Percentiles rank a stretch among this genome's conserved stretches.
Conservation (phyloP, 2,888 invertebrate species). For the Yponomeuta cagnagella region DNA sequence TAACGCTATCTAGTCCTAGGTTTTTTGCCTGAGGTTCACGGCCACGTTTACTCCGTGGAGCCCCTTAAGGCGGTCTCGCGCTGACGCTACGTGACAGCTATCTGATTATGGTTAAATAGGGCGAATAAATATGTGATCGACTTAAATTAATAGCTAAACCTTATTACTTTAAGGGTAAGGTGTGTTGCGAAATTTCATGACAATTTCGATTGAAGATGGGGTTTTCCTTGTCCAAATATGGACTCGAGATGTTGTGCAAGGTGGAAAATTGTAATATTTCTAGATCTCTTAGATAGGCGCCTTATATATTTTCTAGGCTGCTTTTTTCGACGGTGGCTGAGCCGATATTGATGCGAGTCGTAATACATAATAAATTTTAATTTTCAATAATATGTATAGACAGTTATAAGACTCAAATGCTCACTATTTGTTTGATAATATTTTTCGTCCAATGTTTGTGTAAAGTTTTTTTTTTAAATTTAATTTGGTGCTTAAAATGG, state of each 20-base stretch:
- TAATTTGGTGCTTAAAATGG: constrained; percentile 9
- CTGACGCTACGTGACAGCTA: too few species aligned
- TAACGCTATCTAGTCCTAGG: too few species aligned
- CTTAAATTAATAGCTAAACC: too few species aligned
- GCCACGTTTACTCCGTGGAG: too few species aligned
- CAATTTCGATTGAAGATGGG: too few species aligned
- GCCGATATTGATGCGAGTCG: not conserved
- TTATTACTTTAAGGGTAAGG: too few species aligned
- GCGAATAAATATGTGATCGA: too few species aligned
- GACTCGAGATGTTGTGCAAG: not conserved
- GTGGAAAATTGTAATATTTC: not conserved
- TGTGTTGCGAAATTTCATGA: too few species aligned
- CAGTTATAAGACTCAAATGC: constrained; percentile 4
- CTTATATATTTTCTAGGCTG: not conserved
- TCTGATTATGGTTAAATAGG: too few species aligned
- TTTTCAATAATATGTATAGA: constrained; percentile 1
- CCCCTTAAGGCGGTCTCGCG: too few species aligned
- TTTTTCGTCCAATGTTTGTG: not conserved
- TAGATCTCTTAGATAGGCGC: constrained; percentile 12
- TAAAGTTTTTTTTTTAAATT: not conserved
- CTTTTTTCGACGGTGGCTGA: too few species aligned
- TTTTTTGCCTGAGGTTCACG: too few species aligned
- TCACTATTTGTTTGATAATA: not conserved
- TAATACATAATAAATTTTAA: not conserved
- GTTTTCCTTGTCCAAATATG: not conserved